Evolutionary conservation across 2,888 invertebrate species (phyloP), one percentile per base, ranked within the genome.

Genomic region (Idaea biselata): DNA sequence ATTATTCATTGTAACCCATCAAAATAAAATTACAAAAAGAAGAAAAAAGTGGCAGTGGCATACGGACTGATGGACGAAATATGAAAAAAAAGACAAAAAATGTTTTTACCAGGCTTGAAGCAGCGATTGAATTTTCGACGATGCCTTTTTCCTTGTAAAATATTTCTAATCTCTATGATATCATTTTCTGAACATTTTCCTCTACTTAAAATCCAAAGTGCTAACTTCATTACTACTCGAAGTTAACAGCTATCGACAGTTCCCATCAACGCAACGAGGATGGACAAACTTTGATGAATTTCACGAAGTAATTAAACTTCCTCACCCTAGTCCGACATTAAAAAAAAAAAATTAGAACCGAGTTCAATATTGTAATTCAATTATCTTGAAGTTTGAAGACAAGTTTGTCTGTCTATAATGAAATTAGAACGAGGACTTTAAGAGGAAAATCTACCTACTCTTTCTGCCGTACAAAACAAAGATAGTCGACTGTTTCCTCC

Each of bases 261-360:
- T 59, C 32, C 59, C 44, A 44, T 44, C 44, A 44, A 44, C 44
- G 8, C 44, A 44, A 44, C 44, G 44, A 44, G 44, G 14, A 3
- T 8, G 44, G 44, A 44, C 44, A 62, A 75, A 77, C 65, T 78
- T 77, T 73, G 69, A 77, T 76, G 73, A 76, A 74, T 75, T 73
- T 71, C 61, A 61, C 63, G 71, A 77, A 76, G 78, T 70, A 79
- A 80, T 80, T 73, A 75, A 80, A 80, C 78, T 80, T 78, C 64
- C 56, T 14, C 2, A 11, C 54, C 58, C 18, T 53, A 63, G 58
- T 62, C 63, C 33, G 53, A 71, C 79, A 81, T 79, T 79, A 71
- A 75, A 75, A 44, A 44, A 81, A 71, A 80, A 74, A 78, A 73
- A 76, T 75, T 74, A 65, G 64, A 64, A 63, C 70, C 8, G 78